phyloP scores from a whole-genome alignment of 1,140 invertebrate genomes.

The Triops longicaudatus region DNA sequence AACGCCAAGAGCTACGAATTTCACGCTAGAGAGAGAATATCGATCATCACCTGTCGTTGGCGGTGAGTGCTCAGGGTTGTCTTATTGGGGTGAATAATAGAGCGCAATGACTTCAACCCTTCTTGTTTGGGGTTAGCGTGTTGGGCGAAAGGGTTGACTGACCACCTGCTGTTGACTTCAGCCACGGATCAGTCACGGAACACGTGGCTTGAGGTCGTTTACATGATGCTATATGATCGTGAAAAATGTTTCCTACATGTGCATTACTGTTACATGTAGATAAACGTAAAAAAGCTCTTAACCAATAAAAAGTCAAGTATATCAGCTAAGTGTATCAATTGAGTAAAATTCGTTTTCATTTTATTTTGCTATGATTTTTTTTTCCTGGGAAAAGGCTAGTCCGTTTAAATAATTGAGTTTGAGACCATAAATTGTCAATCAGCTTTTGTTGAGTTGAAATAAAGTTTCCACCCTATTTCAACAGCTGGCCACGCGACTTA shows the following conservation, averaged over 20 bases:
- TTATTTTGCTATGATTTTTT: no score
- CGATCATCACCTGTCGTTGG: slow-evolving; percentile 9
- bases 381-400: no score
- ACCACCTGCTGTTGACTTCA: neutral
- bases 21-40: neutral
- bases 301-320: no score
- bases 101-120: neutral
- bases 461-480: neutral
- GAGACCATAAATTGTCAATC: neutral
- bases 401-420: neutral
- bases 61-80: neutral
- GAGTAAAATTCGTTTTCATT: no score
- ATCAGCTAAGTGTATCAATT: no score
- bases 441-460: neutral
- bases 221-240: neutral
- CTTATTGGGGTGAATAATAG: slow-evolving; percentile 4
- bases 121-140: neutral
- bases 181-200: neutral
- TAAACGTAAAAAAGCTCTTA: no score
- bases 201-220: neutral
- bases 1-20: neutral
- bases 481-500: neutral
- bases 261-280: neutral
- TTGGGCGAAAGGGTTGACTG: neutral
- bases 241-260: neutral